Percentiles rank a stretch among this genome's conserved stretches.
phyloP scores from a whole-genome alignment of 2,888 invertebrate species.

The Athalia cordata region DNA sequence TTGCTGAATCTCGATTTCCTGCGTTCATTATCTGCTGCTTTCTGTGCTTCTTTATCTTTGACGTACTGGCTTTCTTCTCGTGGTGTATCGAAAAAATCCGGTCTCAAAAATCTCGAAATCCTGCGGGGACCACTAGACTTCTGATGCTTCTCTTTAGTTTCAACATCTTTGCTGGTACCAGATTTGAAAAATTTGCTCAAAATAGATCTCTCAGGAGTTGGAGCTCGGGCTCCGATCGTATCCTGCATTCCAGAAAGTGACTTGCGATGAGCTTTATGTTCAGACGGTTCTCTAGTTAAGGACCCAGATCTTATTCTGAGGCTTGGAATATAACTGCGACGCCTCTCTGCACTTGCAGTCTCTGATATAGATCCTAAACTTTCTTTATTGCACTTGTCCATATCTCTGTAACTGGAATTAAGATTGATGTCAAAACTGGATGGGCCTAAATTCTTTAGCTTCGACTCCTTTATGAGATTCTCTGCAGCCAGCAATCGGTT shows the following conservation, averaged over 20 bases:
- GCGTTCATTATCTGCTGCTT: constrained; percentile 75
- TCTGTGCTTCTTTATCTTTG: constrained; percentile 71
- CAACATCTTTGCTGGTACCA: constrained; percentile 66
- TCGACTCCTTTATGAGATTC: constrained; percentile 69
- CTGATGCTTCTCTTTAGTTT: constrained; percentile 53
- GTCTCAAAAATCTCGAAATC: constrained; percentile 84
- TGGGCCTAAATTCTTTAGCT: constrained; percentile 62
- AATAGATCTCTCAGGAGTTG: constrained; percentile 75
- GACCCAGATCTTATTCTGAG: constrained; percentile 66
- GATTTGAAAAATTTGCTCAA: constrained; percentile 77
- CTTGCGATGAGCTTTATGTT: constrained; percentile 51
- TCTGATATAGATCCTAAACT: constrained; percentile 61
- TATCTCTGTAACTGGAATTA: constrained; percentile 62
- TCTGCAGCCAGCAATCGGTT: constrained; percentile 67
- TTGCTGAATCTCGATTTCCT: constrained; percentile 81
- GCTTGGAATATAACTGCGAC: constrained; percentile 67
- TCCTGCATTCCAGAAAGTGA: constrained; percentile 57
- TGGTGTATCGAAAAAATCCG: constrained; percentile 85
- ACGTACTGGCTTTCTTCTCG: constrained; percentile 81
- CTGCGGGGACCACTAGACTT: constrained; percentile 76
- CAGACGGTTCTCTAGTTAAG: constrained; percentile 61
- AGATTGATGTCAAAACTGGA: constrained; percentile 61
- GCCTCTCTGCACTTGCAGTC: constrained; percentile 55
- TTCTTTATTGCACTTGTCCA: constrained; percentile 66
- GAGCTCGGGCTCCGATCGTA: constrained; percentile 34